Evolutionary conservation across 2,113 vertebrate species (phyloP).

Genomic region (Capreolus pygargus): DNA sequence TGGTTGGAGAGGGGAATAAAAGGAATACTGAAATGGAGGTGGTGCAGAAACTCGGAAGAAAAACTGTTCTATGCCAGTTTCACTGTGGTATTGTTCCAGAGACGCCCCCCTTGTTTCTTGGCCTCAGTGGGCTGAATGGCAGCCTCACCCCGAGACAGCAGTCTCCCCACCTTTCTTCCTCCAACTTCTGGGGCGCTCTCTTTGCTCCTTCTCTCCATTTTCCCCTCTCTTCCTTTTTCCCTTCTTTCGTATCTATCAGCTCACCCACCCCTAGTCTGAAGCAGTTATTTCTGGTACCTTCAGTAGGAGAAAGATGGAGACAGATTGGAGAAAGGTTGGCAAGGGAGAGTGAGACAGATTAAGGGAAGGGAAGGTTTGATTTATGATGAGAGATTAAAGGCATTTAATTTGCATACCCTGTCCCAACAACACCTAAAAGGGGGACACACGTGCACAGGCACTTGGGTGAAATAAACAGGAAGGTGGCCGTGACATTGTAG

Average conservation of each 20-base stretch:
- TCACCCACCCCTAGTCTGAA: conserved; percentile 42
- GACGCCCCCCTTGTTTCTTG: not conserved
- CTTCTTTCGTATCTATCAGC: not conserved
- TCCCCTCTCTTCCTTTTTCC: not conserved
- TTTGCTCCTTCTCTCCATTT: not conserved
- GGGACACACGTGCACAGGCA: not conserved
- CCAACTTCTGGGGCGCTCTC: not conserved
- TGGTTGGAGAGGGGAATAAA: not conserved
- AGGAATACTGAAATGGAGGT: not conserved
- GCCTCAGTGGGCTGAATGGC: accelerated
- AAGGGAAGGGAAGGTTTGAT: conserved; percentile 45
- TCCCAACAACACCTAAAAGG: not conserved
- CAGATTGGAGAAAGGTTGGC: conserved; percentile 64
- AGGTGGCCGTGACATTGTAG: not conserved
- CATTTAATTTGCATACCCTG: not conserved
- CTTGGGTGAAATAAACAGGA: not conserved
- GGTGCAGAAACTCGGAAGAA: not conserved
- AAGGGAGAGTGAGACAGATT: conserved; percentile 28
- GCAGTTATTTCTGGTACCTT: conserved; percentile 65
- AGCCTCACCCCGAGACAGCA: not conserved
- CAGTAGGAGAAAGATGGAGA: conserved; percentile 60
- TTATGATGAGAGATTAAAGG: conserved; percentile 43
- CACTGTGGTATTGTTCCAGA: not conserved
- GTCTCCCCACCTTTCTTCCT: accelerated
- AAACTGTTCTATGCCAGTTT: not conserved